Base-by-base conservation (phyloP, 2,888 invertebrate species). In the Lasioglossum vierecki region DNA sequence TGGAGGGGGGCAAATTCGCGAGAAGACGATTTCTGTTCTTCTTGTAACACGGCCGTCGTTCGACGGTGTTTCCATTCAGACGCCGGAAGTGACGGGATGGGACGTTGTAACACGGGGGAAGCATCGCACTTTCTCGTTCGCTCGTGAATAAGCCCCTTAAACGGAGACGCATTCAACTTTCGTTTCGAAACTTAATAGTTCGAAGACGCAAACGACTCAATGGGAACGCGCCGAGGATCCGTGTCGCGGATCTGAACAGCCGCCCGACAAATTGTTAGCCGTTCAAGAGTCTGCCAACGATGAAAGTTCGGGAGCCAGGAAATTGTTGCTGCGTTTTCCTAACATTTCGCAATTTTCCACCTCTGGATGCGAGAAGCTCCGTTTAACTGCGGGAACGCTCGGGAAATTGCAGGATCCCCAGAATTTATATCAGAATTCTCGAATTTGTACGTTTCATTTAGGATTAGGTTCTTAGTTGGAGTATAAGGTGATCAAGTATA, bases 131-230 rank as follows among this genome's bases (percentile, higher is more conserved):
- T 76, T 76, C 80, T 76, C 15, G 18, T 41, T 73, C 79, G 71
- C 60, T 11, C 4, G 60, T 72, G 77, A 82, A 79, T 74, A 80
- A 39, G 49, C 41, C 57, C 46, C 44, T 79, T 53, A 66, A 73
- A 77, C 22, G 66, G 66, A 68, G 83, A 46, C 79, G 86, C 68
- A 73, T 87, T 83, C 78, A 72, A 75, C 86, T 83, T 87, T 87
- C 86, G 80, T 83, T 87, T 63, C 66, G 77, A 70, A 87, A 83
- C 80, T 79, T 87, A 80, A 83, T 78, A 81, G 79, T 78, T 80
- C 77, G 74, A 70, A 70, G 77, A 68, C 82, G 71, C 68, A 74
- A 74, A 82, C 70, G 76, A 41, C 57, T 73, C 39, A 86, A 79
- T 82, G 82, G 77, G 68, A 76, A 73, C 78, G 86, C 86, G 86